Conservation (phyloP, 2,888 invertebrate genomes). For the Oeneis ivallda region DNA sequence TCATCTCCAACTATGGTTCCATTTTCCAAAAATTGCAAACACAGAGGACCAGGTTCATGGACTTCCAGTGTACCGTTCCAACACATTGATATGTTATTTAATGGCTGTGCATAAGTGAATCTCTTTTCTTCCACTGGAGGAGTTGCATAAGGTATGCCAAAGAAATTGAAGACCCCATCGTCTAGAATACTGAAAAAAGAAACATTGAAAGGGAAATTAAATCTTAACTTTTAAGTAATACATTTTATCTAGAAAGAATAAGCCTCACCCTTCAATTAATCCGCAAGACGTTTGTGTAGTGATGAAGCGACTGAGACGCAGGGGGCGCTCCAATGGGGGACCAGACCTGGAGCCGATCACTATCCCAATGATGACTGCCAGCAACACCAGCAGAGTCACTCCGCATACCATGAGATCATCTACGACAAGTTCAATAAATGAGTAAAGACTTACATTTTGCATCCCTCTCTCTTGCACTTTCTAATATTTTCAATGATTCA, state of each 20-base stretch:
- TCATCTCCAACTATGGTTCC: conserved; percentile 87
- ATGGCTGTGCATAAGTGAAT: conserved; percentile 86
- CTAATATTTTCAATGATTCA: no score
- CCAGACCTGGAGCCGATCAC: conserved; percentile 80
- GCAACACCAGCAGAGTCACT: conserved; percentile 82
- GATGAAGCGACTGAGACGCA: conserved; percentile 87
- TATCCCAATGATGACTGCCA: conserved; percentile 84
- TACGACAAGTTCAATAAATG: conserved; percentile 44
- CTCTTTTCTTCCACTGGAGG: conserved; percentile 86
- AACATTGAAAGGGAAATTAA: not conserved
- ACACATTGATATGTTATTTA: conserved; percentile 86
- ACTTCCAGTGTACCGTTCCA: conserved; percentile 89
- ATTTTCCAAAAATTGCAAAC: conserved; percentile 86
- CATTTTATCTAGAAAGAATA: not conserved
- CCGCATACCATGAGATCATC: conserved; percentile 82
- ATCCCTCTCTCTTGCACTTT: no score
- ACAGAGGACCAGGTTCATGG: conserved; percentile 85
- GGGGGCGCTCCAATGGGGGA: conserved; percentile 80
- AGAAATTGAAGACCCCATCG: conserved; percentile 90
- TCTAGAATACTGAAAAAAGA: conserved; percentile 82
- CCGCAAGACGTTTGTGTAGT: conserved; percentile 90
- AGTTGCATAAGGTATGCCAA: conserved; percentile 90
- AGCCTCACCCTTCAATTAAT: conserved; percentile 86
- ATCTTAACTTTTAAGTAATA: no score
- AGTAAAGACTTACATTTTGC: no score